A percentile compares a stretch with the other conserved stretches of the same genome.
Conservation (phyloP, 2,113 vertebrate genomes). For the Siphamia tubifer region DNA sequence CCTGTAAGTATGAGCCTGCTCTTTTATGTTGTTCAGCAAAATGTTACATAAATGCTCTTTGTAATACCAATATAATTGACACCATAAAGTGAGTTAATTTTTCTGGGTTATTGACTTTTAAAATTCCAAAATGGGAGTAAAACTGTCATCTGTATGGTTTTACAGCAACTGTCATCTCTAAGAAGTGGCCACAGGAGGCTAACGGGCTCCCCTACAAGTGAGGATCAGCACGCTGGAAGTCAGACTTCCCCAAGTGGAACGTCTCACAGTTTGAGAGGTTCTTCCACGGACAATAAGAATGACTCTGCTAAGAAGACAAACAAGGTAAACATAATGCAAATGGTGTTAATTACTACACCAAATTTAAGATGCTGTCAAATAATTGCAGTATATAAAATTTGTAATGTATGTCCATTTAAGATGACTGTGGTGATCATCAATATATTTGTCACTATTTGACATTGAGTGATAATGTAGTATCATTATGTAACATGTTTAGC, state of each 20-base stretch:
- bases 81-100: background rate
- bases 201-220: constrained; percentile 88
- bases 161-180: constrained; percentile 90
- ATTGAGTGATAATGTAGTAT: too few species aligned
- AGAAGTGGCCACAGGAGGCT: constrained; percentile 96
- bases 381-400: too few species aligned
- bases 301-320: constrained; percentile 87
- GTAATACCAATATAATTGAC: background rate
- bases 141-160: too few species aligned
- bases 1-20: constrained; percentile 81
- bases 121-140: too few species aligned
- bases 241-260: constrained; percentile 84
- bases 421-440: too few species aligned
- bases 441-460: too few species aligned
- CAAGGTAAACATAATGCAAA: constrained; percentile 79
- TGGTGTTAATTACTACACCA: too few species aligned
- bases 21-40: background rate
- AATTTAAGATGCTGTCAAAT: too few species aligned
- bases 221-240: constrained; percentile 89
- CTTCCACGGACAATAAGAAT: constrained; percentile 90
- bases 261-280: constrained; percentile 86
- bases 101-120: background rate
- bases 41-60: background rate
- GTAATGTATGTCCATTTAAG: too few species aligned
- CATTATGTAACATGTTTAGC: too few species aligned